A percentile compares a stretch with the other conserved stretches of the same genome.
These are phyloP conservation scores for Bombus balteatus DNA, from an alignment of 1,140 invertebrate species.

Conservation along the genomic window DNA sequence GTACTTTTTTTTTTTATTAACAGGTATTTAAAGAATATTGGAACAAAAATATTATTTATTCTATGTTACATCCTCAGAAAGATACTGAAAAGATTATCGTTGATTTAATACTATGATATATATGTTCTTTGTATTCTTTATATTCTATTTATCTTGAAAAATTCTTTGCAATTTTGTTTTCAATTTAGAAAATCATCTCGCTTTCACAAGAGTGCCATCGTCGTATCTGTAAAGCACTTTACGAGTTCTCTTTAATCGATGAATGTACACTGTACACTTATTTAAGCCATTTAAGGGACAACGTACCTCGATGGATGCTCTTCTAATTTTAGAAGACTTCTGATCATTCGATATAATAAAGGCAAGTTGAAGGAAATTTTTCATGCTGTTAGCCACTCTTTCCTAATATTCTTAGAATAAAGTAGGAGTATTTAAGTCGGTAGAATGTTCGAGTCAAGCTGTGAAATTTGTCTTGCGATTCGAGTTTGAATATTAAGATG, in stretches of 20 bases:
- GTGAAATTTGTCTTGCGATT: neutral
- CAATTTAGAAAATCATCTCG: neutral
- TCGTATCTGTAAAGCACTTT: constrained; percentile 17
- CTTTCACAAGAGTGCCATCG: neutral
- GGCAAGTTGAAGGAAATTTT: constrained; percentile 31
- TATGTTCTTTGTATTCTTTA: neutral
- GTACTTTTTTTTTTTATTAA: neutral
- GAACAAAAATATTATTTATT: neutral
- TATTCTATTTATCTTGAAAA: too few relatives aligned
- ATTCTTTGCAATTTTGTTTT: neutral
- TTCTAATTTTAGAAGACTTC: neutral
- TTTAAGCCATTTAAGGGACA: constrained; percentile 10
- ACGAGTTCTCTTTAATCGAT: constrained; percentile 38
- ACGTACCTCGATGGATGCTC: constrained; percentile 9
- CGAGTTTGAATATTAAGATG: neutral
- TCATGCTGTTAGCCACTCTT: neutral
- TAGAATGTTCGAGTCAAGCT: neutral
- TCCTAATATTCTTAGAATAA: neutral
- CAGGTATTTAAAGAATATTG: neutral
- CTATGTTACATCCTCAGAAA: neutral
- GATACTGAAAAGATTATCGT: neutral
- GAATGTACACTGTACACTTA: constrained; percentile 19
- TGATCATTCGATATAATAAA: constrained; percentile 35
- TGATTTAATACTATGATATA: neutral
- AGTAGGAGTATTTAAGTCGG: neutral